Conservation (phyloP, 1,140 invertebrate species). For the Apocrypta bakeri region DNA sequence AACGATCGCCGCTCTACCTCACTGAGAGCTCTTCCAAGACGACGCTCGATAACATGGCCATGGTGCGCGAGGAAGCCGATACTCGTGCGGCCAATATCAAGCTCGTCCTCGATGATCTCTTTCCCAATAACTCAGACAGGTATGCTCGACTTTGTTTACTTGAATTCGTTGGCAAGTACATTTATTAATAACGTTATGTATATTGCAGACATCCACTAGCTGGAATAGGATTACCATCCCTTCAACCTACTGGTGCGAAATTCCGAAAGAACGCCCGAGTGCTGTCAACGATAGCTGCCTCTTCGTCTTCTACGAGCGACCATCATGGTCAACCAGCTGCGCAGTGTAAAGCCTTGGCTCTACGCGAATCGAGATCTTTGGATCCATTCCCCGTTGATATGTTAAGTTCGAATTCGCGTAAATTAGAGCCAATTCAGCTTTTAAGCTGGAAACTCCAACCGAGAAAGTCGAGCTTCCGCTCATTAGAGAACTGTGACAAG, state of each 20-base stretch:
- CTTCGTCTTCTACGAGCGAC: slow-evolving; percentile 74
- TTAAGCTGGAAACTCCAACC: slow-evolving; percentile 58
- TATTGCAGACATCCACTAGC: not conserved
- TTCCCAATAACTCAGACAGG: slow-evolving; percentile 56
- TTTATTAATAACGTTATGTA: too few relatives aligned
- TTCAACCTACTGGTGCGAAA: slow-evolving; percentile 46
- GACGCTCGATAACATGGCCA: slow-evolving; percentile 72
- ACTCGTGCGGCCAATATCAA: slow-evolving; percentile 66
- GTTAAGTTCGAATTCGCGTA: slow-evolving; percentile 41
- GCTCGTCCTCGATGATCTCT: slow-evolving; percentile 67
- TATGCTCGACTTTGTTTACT: not conserved
- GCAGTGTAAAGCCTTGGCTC: slow-evolving; percentile 47
- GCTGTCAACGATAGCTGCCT: slow-evolving; percentile 74
- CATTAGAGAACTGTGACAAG: slow-evolving; percentile 73
- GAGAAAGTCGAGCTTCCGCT: slow-evolving; percentile 63
- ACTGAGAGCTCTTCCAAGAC: slow-evolving; percentile 71
- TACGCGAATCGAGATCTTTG: slow-evolving; percentile 74
- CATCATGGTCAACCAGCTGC: slow-evolving; percentile 14
- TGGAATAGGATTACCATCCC: slow-evolving; percentile 12
- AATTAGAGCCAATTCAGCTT: slow-evolving; percentile 34
- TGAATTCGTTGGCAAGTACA: too few relatives aligned
- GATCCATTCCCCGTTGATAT: slow-evolving; percentile 70
- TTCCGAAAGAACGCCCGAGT: slow-evolving; percentile 66
- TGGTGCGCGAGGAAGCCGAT: slow-evolving; percentile 67
- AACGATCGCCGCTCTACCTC: slow-evolving; percentile 63